Base-by-base conservation (phyloP, 2,888 invertebrate genomes). In the Stegana nigrithorax region DNA sequence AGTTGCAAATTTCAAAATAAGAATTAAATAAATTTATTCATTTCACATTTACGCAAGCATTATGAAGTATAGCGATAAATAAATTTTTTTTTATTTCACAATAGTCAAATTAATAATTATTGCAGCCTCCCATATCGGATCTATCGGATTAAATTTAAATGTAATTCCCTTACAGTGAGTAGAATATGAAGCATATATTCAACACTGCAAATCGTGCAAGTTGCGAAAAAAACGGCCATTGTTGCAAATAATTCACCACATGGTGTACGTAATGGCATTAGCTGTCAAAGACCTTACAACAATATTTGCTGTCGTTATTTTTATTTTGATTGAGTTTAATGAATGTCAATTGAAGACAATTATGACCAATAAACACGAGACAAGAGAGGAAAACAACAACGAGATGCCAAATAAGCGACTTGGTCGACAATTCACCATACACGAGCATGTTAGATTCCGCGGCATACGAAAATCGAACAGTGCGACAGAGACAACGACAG, bases 321-420 rank as follows among this genome's bases (percentile, higher is more conserved):
- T 64, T 65, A 59, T 55, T 68, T 73, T 75, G 71, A 81, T 81
- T 77, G 80, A 81, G 73, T 68, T 75, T 82, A 82, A 82, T 82
- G 76, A 80, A 78, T 82, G 79, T 79, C 83, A 82, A 83, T 81
- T 75, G 81, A 74, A 75, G 80, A 73, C 81, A 81, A 82, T 82
- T 83, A 82, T 72, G 73, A 75, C 81, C 83, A 83, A 82, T 82
- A 83, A 81, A 79, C 83, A 76, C 72, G 68, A 69, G 27, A 17
- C 26, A 29, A 26, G 8, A 59, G n/a, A n/a, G 25, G 8, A 36
- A 19, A 55, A 14, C 17, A 25, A 12, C 32, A 36, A 56, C 27
- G 39, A n/a, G 51, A 32, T 42, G n/a, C 14, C 42, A 21, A 21
- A 42, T 26, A 57, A 44, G 57, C 53, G 63, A 60, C n/a, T n/a